phyloP scores from a whole-genome alignment of 1,140 invertebrate genomes.

The Aporrectodea caliginosa region DNA sequence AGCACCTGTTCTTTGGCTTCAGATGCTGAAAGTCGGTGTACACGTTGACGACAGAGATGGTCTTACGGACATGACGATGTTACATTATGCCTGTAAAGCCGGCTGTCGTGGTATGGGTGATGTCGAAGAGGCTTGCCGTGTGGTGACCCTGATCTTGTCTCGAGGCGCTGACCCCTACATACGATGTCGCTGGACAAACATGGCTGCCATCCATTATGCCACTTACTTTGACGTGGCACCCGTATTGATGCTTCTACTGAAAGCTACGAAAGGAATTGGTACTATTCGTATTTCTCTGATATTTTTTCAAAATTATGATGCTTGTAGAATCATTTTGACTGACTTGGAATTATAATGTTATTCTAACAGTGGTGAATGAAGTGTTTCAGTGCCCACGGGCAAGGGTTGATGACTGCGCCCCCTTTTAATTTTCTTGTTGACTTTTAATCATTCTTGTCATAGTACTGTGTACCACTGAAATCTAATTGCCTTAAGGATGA shows the following conservation, averaged over 20 bases:
- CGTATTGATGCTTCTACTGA: constrained; percentile 56
- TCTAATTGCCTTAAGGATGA: too few relatives aligned
- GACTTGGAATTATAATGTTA: neutral
- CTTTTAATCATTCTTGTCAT: too few relatives aligned
- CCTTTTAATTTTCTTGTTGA: too few relatives aligned
- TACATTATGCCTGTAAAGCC: constrained; percentile 61
- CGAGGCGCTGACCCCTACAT: constrained; percentile 58
- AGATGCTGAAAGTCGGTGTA: constrained; percentile 57
- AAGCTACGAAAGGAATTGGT: constrained; percentile 53
- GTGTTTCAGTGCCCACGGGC: too few relatives aligned
- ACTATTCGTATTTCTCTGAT: constrained; percentile 4
- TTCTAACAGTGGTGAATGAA: neutral
- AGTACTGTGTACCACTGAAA: too few relatives aligned
- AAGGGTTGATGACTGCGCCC: too few relatives aligned
- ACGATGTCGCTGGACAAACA: constrained; percentile 61
- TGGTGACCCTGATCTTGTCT: constrained; percentile 50
- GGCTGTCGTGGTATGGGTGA: constrained; percentile 60
- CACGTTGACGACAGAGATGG: constrained; percentile 60
- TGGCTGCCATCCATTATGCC: constrained; percentile 62
- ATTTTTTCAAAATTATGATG: too few relatives aligned
- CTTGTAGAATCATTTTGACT: neutral
- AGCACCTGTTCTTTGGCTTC: too few relatives aligned
- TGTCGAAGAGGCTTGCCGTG: constrained; percentile 46
- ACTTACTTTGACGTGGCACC: constrained; percentile 61
- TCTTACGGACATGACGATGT: constrained; percentile 62